Base-by-base conservation (phyloP, 2,113 vertebrate species). In the Ploceus nigricollis region DNA sequence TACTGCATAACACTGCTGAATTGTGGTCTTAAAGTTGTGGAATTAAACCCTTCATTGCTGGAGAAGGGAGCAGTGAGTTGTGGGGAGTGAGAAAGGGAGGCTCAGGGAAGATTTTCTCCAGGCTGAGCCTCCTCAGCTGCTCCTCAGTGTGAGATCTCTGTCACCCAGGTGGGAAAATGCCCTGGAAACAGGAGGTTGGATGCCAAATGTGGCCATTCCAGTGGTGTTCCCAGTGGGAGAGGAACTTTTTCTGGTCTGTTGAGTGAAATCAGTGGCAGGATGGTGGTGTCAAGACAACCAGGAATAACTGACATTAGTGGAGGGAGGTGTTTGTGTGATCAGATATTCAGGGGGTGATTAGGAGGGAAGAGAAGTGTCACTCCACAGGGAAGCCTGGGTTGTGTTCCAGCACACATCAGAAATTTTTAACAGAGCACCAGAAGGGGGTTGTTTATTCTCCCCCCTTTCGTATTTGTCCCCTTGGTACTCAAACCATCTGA, bases 251-350 rank as follows among this genome's bases (percentile, higher is more conserved):
- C 1, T 16, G 30, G 39, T 5, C 16, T 40, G 8, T 8, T 2
- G 12, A 3, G 44, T 2, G 40, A 23, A 33, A 4, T 24, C 9
- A 7, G 65, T 12, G 1, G 3, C 54, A 30, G 78, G 60, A 5
- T 14, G 54, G 63, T 21, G 2, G 5, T 1, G 56, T 14, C 30
- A 4, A 2, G 45, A 31, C 45, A 42, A 1, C 2, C 14, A 18
- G 76, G 71, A 68, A 3, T 10, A 11, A 9, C 51, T 82, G 91
- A 2, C 10, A 0, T 5, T 2, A 11, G 57, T 9, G 6, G 20
- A 23, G 47, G 54, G 69, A 24, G 60, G 0, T 28, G 17, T 69
- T 68, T 44, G 35, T 24, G 11, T 35, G 6, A 9, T 5, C 20
- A 19, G 53, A 7, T 23, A 4, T 11, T 15, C 33, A 4, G 8